Percentiles rank a stretch among this genome's conserved stretches.
Evolutionary conservation across 2,888 invertebrate genomes (phyloP).

Genomic region (Nymphalis c-album): DNA sequence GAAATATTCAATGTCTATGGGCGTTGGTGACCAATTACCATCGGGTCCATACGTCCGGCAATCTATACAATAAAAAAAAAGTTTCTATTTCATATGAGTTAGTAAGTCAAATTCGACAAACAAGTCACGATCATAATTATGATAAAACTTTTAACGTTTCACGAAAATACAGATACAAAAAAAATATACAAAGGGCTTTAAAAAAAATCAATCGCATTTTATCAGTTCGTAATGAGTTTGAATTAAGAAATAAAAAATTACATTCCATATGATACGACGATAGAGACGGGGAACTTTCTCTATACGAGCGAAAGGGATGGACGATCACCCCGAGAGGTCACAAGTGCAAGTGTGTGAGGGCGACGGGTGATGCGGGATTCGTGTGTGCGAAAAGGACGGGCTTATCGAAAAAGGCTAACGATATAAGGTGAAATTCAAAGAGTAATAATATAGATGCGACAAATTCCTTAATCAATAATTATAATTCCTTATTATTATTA

Average conservation of each 20-base stretch:
- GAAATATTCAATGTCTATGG: too few relatives aligned
- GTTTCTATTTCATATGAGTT: too few relatives aligned
- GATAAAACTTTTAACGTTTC: too few relatives aligned
- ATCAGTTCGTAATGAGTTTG: slow-evolving; percentile 32
- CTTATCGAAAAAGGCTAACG: slow-evolving; percentile 54
- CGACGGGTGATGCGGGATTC: slow-evolving; percentile 12
- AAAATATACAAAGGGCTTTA: slow-evolving; percentile 6
- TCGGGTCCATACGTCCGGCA: too few relatives aligned
- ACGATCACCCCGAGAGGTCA: slow-evolving; percentile 29
- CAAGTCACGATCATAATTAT: too few relatives aligned
- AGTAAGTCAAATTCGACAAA: too few relatives aligned
- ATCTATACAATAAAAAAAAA: too few relatives aligned
- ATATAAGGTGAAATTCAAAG: slow-evolving; percentile 56
- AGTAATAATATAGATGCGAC: slow-evolving; percentile 41
- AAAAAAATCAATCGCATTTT: slow-evolving; percentile 24
- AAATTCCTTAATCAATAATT: too few relatives aligned
- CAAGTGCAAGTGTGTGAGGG: slow-evolving; percentile 35
- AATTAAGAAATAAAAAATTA: slow-evolving; percentile 34
- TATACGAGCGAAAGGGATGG: slow-evolving; percentile 19
- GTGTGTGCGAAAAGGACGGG: slow-evolving; percentile 43
- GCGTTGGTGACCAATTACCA: too few relatives aligned
- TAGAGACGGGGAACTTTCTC: slow-evolving; percentile 14
- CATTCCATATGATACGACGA: slow-evolving; percentile 15
- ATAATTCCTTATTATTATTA: too few relatives aligned
- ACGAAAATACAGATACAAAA: neutral